Evolutionary conservation across 1,140 invertebrate species (phyloP).

Genomic region (Caenorhabditis remanei): DNA sequence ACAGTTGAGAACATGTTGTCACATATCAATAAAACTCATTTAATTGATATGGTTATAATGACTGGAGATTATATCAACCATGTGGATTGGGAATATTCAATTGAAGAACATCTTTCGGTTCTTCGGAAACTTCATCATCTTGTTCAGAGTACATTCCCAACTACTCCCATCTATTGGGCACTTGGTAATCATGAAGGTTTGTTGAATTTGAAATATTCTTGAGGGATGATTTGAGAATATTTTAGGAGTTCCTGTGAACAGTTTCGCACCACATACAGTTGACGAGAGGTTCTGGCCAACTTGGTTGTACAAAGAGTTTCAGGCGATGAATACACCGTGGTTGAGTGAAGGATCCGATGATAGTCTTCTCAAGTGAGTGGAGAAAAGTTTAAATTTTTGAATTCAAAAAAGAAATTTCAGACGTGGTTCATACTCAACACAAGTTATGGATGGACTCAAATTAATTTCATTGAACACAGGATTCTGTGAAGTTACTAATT

Average conservation of each 20-base stretch:
- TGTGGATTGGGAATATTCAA: constrained; percentile 75
- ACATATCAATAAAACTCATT: constrained; percentile 69
- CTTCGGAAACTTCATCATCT: constrained; percentile 65
- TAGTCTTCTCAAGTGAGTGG: constrained; percentile 70
- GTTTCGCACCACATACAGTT: constrained; percentile 76
- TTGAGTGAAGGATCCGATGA: constrained; percentile 64
- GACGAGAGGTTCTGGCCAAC: constrained; percentile 73
- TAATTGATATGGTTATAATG: constrained; percentile 75
- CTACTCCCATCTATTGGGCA: constrained; percentile 75
- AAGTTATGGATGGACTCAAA: constrained; percentile 68
- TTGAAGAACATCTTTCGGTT: constrained; percentile 68
- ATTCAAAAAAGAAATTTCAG: constrained; percentile 62
- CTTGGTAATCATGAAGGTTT: constrained; percentile 76
- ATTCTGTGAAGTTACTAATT: constrained; percentile 77
- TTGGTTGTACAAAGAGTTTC: constrained; percentile 74
- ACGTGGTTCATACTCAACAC: constrained; percentile 73
- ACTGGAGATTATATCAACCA: constrained; percentile 75
- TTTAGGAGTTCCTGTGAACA: constrained; percentile 54
- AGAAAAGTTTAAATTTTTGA: not conserved
- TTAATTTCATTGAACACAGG: constrained; percentile 75
- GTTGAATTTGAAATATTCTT: not conserved
- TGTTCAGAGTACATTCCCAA: constrained; percentile 71
- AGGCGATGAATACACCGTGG: constrained; percentile 68
- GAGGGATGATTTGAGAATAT: not conserved
- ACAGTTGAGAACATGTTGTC: constrained; percentile 74